Percentiles rank a stretch among this genome's conserved stretches.
phyloP scores from a whole-genome alignment of 2,113 vertebrate genomes.

The Brachyhypopomus gauderio region DNA sequence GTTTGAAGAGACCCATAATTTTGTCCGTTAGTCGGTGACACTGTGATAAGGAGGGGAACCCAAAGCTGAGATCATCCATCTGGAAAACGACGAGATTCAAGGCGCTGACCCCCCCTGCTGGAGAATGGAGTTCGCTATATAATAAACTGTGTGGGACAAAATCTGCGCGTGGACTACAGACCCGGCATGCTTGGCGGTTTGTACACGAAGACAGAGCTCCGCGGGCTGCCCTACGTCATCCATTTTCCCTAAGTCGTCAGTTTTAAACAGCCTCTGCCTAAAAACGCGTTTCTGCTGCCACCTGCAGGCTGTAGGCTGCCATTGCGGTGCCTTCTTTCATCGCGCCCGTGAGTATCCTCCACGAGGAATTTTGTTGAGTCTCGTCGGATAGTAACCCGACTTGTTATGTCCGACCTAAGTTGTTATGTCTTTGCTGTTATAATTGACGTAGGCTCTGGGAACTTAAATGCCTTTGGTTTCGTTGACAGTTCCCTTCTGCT shows the following conservation, averaged over 20 bases:
- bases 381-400: too few relatives aligned
- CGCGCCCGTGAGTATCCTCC: too few relatives aligned
- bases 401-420: too few relatives aligned
- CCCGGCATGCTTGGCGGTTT: slow-evolving; percentile 61
- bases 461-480: too few relatives aligned
- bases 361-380: too few relatives aligned
- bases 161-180: slow-evolving; percentile 44
- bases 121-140: slow-evolving; percentile 72
- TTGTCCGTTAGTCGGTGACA: slow-evolving; percentile 37
- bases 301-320: slow-evolving; percentile 46
- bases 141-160: too few relatives aligned
- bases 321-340: too few relatives aligned
- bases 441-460: too few relatives aligned
- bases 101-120: slow-evolving; percentile 8
- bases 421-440: too few relatives aligned
- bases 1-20: slow-evolving; percentile 25
- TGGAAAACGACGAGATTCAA: slow-evolving; percentile 32
- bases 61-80: slow-evolving; percentile 71
- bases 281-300: slow-evolving; percentile 48
- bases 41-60: slow-evolving; percentile 58
- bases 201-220: slow-evolving; percentile 36
- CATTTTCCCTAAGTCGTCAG: background rate
- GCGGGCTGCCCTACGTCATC: slow-evolving; percentile 26
- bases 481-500: too few relatives aligned
- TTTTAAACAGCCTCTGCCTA: too few relatives aligned